A percentile compares a stretch with the other conserved stretches of the same genome.
These are phyloP conservation scores for Dyspetes luteomarginatus DNA, from an alignment of 2,888 invertebrate species.

Conservation along the genomic window DNA sequence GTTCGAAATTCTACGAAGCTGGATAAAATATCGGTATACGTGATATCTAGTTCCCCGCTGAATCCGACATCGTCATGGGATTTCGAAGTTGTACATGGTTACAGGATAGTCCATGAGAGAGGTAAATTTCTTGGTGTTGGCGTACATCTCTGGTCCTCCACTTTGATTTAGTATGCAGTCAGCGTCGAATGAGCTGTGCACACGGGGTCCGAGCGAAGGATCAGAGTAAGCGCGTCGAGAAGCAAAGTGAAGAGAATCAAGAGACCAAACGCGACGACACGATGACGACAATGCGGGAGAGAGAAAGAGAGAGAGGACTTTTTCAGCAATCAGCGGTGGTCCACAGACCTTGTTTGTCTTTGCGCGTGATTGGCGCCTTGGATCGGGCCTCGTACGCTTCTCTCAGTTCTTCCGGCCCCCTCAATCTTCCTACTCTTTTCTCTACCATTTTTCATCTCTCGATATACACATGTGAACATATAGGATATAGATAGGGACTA, in stretches of 20 bases:
- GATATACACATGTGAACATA: background rate
- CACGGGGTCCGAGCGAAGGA: conserved; percentile 64
- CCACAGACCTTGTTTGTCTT: conserved; percentile 81
- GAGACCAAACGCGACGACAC: conserved; percentile 45
- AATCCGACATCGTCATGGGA: conserved; percentile 46
- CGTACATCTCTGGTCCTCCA: conserved; percentile 61
- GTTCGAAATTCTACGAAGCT: conserved; percentile 8
- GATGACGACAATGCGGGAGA: conserved; percentile 22
- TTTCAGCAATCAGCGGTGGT: conserved; percentile 81
- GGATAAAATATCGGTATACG: conserved; percentile 7
- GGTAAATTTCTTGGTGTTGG: conserved; percentile 51
- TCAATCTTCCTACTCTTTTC: conserved; percentile 52
- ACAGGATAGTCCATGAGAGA: conserved; percentile 22
- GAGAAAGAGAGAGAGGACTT: conserved; percentile 68
- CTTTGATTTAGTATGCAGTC: conserved; percentile 81
- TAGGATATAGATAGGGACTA: background rate
- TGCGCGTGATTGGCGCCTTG: conserved; percentile 82
- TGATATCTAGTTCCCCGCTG: conserved; percentile 22
- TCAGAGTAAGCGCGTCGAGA: conserved; percentile 45
- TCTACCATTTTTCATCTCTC: conserved; percentile 48
- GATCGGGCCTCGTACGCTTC: conserved; percentile 74
- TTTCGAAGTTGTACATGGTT: conserved; percentile 50
- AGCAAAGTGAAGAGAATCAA: conserved; percentile 42
- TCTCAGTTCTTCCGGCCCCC: conserved; percentile 56
- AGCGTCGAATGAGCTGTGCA: conserved; percentile 73